Base-by-base conservation (phyloP, 1,140 invertebrate genomes). In the Caerostris darwini region DNA sequence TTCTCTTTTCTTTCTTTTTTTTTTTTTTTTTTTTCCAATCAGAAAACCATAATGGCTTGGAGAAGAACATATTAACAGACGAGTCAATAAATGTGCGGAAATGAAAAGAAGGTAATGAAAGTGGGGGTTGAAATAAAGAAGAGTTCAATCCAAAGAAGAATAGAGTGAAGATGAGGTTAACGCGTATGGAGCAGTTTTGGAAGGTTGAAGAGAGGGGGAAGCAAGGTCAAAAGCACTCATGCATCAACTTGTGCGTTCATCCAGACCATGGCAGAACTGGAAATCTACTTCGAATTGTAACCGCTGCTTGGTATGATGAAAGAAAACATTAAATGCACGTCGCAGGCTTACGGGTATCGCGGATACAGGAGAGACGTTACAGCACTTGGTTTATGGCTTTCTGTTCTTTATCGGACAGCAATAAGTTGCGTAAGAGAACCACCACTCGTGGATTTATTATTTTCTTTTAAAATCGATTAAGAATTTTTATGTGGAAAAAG, bases 161-260 rank as follows among this genome's bases (percentile, higher is more conserved):
- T 67, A 67, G 14, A 77, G 34, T 34, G 50, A 67, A 77, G 34
- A 77, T 34, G 69, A 77, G 69, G 71, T 77, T 77, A 77, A 77
- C 71, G 71, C 34, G 71, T 77, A 77, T 77, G 34, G 34, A 77
- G 71, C 71, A 77, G 71, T 77, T 34, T 34, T 77, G 71, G 34
- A 77, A 77, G 34, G 50, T 50, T 77, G 71, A 10, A 50, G 19
- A 8, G 71, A 77, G 71, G 71, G 71, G 71, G 71, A 77, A 77
- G 71, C 71, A 77, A 77, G 71, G 71, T 77, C 71, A 77, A 77
- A 77, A 77, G 71, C 71, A 77, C 71, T 77, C 71, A 77, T 77
- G 71, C 71, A 53, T 77, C 12, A 77, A 53, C 71, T 34, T 77
- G 71, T 12, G 71, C 71, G 71, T 77, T 77, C 71, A 77, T 77